Evolutionary conservation across 2,113 vertebrate species (phyloP).

Genomic region (Pygoscelis antarcticus): DNA sequence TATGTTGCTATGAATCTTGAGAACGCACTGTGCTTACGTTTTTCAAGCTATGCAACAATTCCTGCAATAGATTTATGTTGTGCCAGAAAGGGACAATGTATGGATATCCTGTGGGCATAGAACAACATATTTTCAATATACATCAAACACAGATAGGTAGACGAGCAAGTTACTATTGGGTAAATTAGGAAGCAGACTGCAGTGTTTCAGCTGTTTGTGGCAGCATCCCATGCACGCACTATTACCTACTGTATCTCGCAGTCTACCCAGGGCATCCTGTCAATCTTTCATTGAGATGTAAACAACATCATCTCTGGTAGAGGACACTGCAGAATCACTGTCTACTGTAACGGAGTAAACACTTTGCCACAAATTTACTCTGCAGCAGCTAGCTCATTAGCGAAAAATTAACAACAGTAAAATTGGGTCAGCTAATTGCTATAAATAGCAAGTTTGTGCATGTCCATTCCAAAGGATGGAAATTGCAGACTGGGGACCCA

Average conservation of each 20-base stretch:
- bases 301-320: not conserved
- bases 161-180: rapidly evolving
- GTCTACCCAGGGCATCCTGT: not conserved
- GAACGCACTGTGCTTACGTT: not conserved
- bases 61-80: not conserved
- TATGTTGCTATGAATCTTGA: conserved; percentile 32
- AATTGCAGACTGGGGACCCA: not conserved
- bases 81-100: not conserved
- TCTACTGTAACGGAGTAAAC: not conserved
- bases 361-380: not conserved
- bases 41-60: conserved; percentile 17
- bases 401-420: not conserved
- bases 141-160: not conserved
- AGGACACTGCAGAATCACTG: not conserved
- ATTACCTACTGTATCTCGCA: not conserved
- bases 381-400: not conserved
- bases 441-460: not conserved
- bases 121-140: not conserved
- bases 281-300: not conserved
- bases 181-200: not conserved
- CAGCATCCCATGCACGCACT: not conserved
- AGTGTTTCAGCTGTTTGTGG: not conserved
- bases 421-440: not conserved
- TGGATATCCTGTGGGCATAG: not conserved
- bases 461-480: not conserved